Evolutionary conservation across 2,888 invertebrate species (phyloP).

Genomic region (Blastobasis adustella): DNA sequence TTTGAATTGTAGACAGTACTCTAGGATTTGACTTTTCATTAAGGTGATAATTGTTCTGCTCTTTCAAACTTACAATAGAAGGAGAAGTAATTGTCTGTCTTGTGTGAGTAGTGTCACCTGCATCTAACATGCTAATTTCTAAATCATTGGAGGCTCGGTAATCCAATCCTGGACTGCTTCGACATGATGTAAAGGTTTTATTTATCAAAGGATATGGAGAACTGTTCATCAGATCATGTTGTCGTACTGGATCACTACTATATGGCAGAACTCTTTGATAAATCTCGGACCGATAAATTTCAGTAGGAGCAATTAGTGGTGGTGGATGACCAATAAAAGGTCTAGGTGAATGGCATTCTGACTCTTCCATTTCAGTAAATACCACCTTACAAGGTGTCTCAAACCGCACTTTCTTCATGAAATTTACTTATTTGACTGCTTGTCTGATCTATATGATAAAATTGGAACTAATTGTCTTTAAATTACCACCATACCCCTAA

Average conservation of each 20-base stretch:
- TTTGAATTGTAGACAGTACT: constrained; percentile 4
- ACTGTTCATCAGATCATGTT: constrained; percentile 49
- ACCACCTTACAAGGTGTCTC: constrained; percentile 32
- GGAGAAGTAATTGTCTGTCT: constrained; percentile 19
- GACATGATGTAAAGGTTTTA: constrained; percentile 29
- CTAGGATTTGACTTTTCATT: constrained; percentile 7
- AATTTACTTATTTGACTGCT: constrained; percentile 1
- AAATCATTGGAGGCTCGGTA: constrained; percentile 50
- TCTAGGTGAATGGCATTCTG: constrained; percentile 60
- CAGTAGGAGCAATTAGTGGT: constrained; percentile 13
- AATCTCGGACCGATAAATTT: constrained; percentile 11
- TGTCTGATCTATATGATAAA: not conserved
- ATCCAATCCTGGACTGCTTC: constrained; percentile 20
- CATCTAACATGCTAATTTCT: constrained; percentile 56
- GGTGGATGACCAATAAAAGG: constrained; percentile 38
- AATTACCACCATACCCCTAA: no score
- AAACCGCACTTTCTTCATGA: constrained; percentile 67
- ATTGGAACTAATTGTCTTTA: not conserved
- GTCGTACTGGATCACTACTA: constrained; percentile 44
- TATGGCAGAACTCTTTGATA: constrained; percentile 32
- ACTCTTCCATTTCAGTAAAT: constrained; percentile 36
- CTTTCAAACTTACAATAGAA: constrained; percentile 10
- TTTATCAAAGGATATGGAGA: constrained; percentile 47
- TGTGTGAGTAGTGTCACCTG: constrained; percentile 10
- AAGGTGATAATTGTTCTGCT: not conserved